Base-by-base conservation (phyloP, 2,888 invertebrate genomes). In the Eupithecia dodoneata region DNA sequence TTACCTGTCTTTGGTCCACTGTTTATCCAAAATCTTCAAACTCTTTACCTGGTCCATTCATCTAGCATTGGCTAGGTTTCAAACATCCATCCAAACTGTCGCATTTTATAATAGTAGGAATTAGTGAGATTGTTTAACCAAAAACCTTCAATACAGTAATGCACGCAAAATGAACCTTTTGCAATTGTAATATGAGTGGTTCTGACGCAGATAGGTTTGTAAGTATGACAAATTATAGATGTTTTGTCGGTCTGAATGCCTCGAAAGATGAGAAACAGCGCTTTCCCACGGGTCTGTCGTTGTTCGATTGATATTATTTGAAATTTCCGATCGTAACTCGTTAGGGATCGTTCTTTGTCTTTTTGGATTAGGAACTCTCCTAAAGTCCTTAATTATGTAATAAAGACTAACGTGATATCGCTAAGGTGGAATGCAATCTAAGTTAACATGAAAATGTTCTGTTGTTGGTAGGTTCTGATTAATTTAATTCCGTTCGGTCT, bases 221-320 rank as follows among this genome's bases (percentile, higher is more conserved):
- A n/a, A 44, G 0, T 69, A 76, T 78, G 81, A 86, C 84, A 85
- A 86, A 86, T 86, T 85, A 83, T 82, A 80, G 81, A 83, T 84
- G 87, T 85, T 86, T 84, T 85, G 85, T 82, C 75, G 59, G 76
- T 80, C 75, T 77, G 80, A 76, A 75, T 80, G 65, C 59, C 70
- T 78, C 70, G 66, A 75, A 72, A 77, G 81, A 82, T 81, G 82
- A 79, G 82, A 81, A 82, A 76, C 73, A 66, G 45, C 49, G 67
- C 74, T 63, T 87, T 87, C 86, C 85, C 86, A 87, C 86, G 87
- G 73, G 66, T 71, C 76, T 78, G 76, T 79, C 71, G 42, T 13
- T 66, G 30, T 72, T 59, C 81, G 81, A 81, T 84, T 81, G 77
- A 82, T 83, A 81, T 79, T 70, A 9, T 42, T 66, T 65, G 13